Conservation (phyloP, 1,140 invertebrate species). For the Elymnias hypermnestra region DNA sequence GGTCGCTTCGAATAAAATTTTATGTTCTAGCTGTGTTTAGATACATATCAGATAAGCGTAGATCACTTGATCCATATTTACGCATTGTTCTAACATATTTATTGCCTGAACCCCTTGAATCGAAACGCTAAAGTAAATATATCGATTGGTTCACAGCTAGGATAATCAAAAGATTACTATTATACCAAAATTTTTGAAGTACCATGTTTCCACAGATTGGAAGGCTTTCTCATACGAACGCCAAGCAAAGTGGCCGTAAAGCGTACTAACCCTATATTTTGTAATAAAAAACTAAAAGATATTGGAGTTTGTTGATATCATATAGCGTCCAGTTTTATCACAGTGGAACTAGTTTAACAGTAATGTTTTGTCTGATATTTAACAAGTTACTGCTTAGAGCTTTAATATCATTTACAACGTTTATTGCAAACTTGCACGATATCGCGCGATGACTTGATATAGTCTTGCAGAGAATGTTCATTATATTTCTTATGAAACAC, state of each 20-base stretch:
- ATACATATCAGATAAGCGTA: slow-evolving; percentile 50
- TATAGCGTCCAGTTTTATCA: too few relatives aligned
- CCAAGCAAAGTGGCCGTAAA: too few relatives aligned
- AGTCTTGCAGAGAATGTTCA: slow-evolving; percentile 26
- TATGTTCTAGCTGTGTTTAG: slow-evolving; percentile 58
- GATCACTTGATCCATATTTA: slow-evolving; percentile 40
- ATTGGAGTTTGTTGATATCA: too few relatives aligned
- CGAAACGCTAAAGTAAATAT: not conserved
- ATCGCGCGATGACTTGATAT: slow-evolving; percentile 28
- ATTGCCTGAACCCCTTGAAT: too few relatives aligned
- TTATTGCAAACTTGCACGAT: slow-evolving; percentile 40
- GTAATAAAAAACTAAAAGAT: too few relatives aligned
- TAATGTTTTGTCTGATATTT: not conserved
- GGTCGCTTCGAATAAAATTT: slow-evolving; percentile 58
- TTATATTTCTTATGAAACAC: slow-evolving; percentile 14
- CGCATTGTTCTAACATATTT: slow-evolving; percentile 9
- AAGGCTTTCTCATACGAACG: too few relatives aligned
- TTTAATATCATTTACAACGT: slow-evolving; percentile 17
- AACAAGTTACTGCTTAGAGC: slow-evolving; percentile 1
- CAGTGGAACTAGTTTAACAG: too few relatives aligned
- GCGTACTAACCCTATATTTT: too few relatives aligned
- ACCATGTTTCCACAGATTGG: too few relatives aligned
- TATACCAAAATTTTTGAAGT: too few relatives aligned
- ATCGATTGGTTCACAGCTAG: not conserved
- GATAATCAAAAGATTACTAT: not conserved